Conservation (phyloP, 2,888 invertebrate genomes). For the Pterobdella sp. region DNA sequence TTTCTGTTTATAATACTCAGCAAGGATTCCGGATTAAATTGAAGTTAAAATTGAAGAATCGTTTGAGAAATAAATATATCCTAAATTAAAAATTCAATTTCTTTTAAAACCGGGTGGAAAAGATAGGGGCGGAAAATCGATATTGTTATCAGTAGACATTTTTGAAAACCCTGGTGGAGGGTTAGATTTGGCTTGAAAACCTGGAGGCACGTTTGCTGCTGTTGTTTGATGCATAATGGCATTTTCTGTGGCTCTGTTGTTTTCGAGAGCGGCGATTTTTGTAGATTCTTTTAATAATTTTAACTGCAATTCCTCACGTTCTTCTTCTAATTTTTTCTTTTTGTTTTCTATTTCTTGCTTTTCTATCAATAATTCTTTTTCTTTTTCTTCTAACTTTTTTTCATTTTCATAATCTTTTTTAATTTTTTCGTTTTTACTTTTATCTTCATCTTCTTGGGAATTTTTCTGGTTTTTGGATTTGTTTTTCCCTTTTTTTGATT, state of each 20-base stretch:
- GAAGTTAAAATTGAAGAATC: neutral
- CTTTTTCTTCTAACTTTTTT: neutral
- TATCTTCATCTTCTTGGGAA: neutral
- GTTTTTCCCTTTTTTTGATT: neutral
- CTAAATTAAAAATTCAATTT: neutral
- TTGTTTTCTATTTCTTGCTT: neutral
- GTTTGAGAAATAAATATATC: neutral
- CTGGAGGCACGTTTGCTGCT: neutral
- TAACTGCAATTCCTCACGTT: neutral
- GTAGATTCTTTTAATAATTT: neutral
- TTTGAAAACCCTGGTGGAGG: neutral
- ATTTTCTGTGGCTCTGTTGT: too few species aligned
- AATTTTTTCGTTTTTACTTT: neutral
- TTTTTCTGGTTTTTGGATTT: neutral
- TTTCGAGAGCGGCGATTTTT: neutral
- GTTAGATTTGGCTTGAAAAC: slow-evolving; percentile 3
- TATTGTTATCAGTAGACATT: neutral
- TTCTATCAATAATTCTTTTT: neutral
- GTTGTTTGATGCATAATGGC: too few species aligned
- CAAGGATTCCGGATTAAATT: too few species aligned
- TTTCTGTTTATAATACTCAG: too few species aligned
- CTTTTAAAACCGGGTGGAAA: slow-evolving; percentile 1
- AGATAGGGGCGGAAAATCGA: neutral
- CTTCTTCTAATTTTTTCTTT: neutral
- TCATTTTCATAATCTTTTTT: neutral